Evolutionary conservation across 2,113 vertebrate genomes (phyloP).

Genomic region (Camelus bactrianus): DNA sequence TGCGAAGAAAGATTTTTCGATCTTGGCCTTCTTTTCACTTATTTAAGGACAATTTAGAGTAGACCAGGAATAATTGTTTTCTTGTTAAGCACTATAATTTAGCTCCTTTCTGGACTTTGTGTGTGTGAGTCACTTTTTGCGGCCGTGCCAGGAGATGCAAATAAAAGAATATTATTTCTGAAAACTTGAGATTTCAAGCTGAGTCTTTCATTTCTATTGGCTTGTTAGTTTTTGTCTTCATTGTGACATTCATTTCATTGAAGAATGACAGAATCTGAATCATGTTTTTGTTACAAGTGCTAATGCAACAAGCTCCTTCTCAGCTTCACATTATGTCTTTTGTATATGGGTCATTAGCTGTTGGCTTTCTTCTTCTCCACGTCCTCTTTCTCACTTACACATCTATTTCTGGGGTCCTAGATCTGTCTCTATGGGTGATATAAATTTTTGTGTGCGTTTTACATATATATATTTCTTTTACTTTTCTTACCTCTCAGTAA

Average conservation of each 20-base stretch:
- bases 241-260: not conserved
- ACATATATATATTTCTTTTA: not conserved
- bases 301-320: not conserved
- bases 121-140: constrained; percentile 26
- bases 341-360: not conserved
- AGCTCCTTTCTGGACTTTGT: constrained; percentile 33
- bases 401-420: not conserved
- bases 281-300: not conserved
- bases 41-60: not conserved
- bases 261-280: constrained; percentile 11
- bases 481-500: not conserved
- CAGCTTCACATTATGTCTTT: not conserved
- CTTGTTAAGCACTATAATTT: constrained; percentile 8
- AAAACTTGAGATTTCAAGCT: constrained; percentile 53
- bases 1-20: not conserved
- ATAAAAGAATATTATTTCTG: constrained; percentile 46
- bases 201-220: not conserved
- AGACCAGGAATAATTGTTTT: not conserved
- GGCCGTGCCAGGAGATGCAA: constrained; percentile 12
- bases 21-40: not conserved
- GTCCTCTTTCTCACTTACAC: not conserved
- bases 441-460: not conserved
- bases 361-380: not conserved
- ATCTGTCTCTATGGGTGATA: not conserved
- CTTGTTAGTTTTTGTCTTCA: constrained; percentile 14